These are phyloP conservation scores for Chitala chitala DNA, from an alignment of 2,113 vertebrate genomes.

Conservation along the genomic window DNA sequence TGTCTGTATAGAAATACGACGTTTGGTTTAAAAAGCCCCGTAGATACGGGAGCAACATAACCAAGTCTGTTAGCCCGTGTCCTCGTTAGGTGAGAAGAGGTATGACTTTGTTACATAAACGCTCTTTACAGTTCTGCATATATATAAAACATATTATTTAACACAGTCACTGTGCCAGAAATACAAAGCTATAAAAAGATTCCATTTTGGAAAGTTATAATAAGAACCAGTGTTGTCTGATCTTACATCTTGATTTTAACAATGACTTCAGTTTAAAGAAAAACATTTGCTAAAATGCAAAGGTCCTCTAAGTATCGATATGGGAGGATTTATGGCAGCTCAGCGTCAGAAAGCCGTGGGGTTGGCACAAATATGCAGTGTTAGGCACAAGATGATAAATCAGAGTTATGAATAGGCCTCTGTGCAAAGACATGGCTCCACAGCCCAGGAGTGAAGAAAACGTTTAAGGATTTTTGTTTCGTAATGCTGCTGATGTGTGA, in stretches of 20 bases:
- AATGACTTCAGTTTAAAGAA: constrained; percentile 1
- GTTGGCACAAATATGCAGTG: constrained; percentile 40
- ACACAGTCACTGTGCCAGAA: constrained; percentile 3
- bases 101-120: no score
- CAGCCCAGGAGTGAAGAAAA: constrained; percentile 30
- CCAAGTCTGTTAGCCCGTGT: no score
- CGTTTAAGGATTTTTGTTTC: constrained; percentile 26
- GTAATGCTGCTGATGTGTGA: constrained; percentile 41
- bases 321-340: constrained; percentile 36
- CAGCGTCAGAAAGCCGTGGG: constrained; percentile 32
- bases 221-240: neutral
- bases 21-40: no score
- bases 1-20: no score
- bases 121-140: no score
- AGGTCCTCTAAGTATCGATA: constrained; percentile 22
- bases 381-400: constrained; percentile 37
- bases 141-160: no score
- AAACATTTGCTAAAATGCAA: constrained; percentile 16
- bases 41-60: no score
- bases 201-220: neutral
- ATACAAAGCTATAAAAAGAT: constrained; percentile 7
- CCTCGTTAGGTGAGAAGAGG: no score
- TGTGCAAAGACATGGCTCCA: constrained; percentile 24
- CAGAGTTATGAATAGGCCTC: constrained; percentile 36
- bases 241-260: constrained; percentile 19